Evolutionary conservation across 2,797 vertebrate species (phyloP).

Genomic region (Novumbra hubbsi): DNA sequence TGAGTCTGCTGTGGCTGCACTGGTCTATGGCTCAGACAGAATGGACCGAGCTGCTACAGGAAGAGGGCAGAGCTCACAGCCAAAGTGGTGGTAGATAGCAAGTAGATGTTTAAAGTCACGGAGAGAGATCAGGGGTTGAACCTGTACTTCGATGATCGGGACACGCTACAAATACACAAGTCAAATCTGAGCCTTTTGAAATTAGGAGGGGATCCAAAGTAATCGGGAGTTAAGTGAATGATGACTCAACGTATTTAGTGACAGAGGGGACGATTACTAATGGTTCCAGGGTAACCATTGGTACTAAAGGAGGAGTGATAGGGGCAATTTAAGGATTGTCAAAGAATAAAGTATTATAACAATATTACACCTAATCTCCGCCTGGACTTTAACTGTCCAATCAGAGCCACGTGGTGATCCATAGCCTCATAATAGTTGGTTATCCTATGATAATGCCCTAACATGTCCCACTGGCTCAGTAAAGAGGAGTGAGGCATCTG

Average conservation of each 20-base stretch:
- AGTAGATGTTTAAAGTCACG: not conserved
- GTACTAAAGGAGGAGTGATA: slow-evolving; percentile 13
- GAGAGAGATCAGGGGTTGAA: not conserved
- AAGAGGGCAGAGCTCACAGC: no score
- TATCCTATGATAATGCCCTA: not conserved
- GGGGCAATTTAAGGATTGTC: slow-evolving; percentile 15
- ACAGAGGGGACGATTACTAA: not conserved
- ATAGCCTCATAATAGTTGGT: slow-evolving; percentile 16
- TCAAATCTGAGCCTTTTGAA: not conserved
- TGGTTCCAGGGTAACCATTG: slow-evolving; percentile 2
- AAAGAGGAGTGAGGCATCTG: no score
- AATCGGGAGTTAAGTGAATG: slow-evolving; percentile 1
- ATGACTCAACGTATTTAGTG: slow-evolving; percentile 14
- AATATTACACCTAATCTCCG: slow-evolving; percentile 6
- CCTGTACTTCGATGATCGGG: no score
- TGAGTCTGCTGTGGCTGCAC: slow-evolving; percentile 26
- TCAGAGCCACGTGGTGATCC: slow-evolving; percentile 11
- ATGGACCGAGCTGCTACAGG: not conserved
- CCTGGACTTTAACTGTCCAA: slow-evolving; percentile 9
- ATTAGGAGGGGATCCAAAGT: not conserved
- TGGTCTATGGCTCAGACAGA: not conserved
- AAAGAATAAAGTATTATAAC: slow-evolving; percentile 7
- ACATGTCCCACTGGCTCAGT: not conserved
- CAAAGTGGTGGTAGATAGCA: not conserved
- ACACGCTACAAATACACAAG: no score